phyloP scores from a whole-genome alignment of 1,140 invertebrate species.

The Oryzaephilus surinamensis region DNA sequence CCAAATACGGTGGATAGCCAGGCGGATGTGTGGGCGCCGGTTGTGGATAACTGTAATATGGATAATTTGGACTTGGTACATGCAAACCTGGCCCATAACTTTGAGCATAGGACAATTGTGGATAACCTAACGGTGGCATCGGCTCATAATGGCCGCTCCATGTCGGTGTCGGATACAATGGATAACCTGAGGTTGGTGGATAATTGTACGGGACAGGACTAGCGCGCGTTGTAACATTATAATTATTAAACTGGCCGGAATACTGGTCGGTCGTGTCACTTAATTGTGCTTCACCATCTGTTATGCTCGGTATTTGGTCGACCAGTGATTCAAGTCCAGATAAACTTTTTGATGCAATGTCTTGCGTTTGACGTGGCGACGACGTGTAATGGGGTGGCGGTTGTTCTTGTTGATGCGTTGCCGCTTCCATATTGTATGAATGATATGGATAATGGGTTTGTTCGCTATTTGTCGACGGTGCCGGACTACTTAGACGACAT shows the following conservation, averaged over 20 bases:
- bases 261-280: slow-evolving; percentile 30
- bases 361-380: slow-evolving; percentile 44
- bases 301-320: slow-evolving; percentile 82
- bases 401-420: slow-evolving; percentile 30
- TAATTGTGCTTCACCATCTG: slow-evolving; percentile 45
- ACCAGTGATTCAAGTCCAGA: slow-evolving; percentile 80
- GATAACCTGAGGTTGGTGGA: slow-evolving; percentile 29
- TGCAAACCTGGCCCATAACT: slow-evolving; percentile 39
- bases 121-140: slow-evolving; percentile 29
- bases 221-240: slow-evolving; percentile 27
- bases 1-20: slow-evolving; percentile 40
- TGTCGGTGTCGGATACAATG: slow-evolving; percentile 33
- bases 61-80: slow-evolving; percentile 45
- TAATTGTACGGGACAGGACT: slow-evolving; percentile 33
- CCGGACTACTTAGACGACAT: slow-evolving; percentile 43
- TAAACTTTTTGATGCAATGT: slow-evolving; percentile 77
- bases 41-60: slow-evolving; percentile 38
- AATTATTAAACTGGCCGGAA: slow-evolving; percentile 27
- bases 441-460: slow-evolving; percentile 30
- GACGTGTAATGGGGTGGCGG: slow-evolving; percentile 47
- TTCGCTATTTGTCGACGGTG: slow-evolving; percentile 32
- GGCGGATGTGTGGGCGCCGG: slow-evolving; percentile 39
- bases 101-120: slow-evolving; percentile 34
- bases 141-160: slow-evolving; percentile 34
- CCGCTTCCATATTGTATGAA: slow-evolving; percentile 28